Percentiles rank a stretch among this genome's conserved stretches.
Evolutionary conservation across 1,140 invertebrate species (phyloP).

Genomic region (Oryzaephilus surinamensis): DNA sequence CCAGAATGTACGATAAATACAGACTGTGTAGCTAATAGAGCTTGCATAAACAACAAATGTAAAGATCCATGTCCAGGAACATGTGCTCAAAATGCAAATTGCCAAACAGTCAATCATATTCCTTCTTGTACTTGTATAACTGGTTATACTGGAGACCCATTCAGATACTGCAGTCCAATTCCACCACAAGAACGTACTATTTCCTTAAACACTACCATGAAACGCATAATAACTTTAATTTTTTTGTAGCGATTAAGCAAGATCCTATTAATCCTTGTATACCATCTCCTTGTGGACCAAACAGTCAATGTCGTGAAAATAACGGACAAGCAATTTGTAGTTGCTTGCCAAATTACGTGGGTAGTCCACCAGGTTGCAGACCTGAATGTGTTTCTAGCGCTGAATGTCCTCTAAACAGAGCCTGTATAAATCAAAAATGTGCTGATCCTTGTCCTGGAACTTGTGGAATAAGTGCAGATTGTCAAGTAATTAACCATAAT

Average conservation of each 20-base stretch:
- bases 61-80: conserved; percentile 59
- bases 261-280: conserved; percentile 39
- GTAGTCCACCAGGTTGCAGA: conserved; percentile 51
- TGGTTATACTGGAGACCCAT: conserved; percentile 63
- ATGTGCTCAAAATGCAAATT: conserved; percentile 56
- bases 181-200: conserved; percentile 35
- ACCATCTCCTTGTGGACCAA: conserved; percentile 46
- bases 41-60: conserved; percentile 46
- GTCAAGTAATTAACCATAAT: conserved; percentile 47
- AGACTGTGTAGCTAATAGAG: conserved; percentile 48
- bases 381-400: conserved; percentile 56
- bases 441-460: conserved; percentile 53
- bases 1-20: conserved; percentile 53
- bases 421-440: conserved; percentile 56
- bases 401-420: conserved; percentile 49
- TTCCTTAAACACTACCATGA: neutral
- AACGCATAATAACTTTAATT: neutral
- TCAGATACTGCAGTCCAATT: conserved; percentile 49
- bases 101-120: conserved; percentile 57
- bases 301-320: conserved; percentile 43
- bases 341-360: conserved; percentile 50
- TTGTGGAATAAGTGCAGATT: conserved; percentile 48
- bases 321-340: conserved; percentile 48
- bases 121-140: conserved; percentile 56
- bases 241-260: conserved; percentile 3